These are phyloP conservation scores for Falco columbarius DNA, from an alignment of 2,797 vertebrate genomes.

Conservation along the genomic window DNA sequence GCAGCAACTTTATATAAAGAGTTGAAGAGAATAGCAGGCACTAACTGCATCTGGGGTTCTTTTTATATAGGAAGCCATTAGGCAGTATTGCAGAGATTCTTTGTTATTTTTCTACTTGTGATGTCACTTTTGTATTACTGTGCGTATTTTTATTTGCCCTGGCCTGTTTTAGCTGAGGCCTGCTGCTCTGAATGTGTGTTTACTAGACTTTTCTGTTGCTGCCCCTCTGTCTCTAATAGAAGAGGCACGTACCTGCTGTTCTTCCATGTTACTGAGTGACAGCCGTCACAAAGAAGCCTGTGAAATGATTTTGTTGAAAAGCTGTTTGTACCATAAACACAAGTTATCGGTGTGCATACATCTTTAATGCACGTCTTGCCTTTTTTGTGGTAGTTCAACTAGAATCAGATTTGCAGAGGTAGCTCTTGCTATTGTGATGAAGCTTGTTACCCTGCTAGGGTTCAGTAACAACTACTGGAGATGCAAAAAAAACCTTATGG, in stretches of 20 bases:
- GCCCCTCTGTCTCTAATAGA: not conserved
- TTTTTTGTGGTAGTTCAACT: not conserved
- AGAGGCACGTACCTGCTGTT: not conserved
- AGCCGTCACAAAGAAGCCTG: not conserved
- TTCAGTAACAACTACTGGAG: not conserved
- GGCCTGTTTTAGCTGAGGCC: not conserved
- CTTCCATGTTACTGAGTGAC: not conserved
- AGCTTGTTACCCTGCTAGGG: not conserved
- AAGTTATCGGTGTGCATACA: not conserved
- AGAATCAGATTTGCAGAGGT: conserved; percentile 14
- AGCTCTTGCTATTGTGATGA: not conserved
- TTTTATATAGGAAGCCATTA: not conserved
- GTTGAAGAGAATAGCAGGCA: not conserved
- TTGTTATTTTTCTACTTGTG: not conserved
- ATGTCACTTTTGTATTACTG: not conserved
- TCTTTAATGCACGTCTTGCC: not conserved
- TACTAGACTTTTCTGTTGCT: not conserved
- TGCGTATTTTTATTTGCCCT: not conserved
- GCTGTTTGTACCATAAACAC: not conserved
- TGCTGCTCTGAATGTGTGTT: not conserved
- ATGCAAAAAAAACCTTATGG: not conserved
- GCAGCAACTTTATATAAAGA: not conserved
- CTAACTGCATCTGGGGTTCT: not conserved
- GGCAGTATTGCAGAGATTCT: not conserved
- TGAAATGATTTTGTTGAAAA: conserved; percentile 8